Evolutionary conservation across 2,888 invertebrate species (phyloP).

Genomic region (Tricholauxania praeusta): DNA sequence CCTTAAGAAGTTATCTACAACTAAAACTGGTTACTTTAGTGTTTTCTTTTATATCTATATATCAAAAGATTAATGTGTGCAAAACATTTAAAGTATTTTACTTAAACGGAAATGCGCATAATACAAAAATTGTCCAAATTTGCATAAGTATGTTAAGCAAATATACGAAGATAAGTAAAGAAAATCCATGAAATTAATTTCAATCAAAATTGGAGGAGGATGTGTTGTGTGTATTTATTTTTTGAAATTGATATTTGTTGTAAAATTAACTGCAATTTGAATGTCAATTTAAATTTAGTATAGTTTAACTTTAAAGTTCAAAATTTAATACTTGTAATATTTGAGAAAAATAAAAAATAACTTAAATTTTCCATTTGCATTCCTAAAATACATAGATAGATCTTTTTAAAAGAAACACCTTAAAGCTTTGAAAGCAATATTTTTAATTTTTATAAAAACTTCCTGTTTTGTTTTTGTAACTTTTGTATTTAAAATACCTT

Average conservation of each 20-base stretch:
- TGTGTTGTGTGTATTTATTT: not conserved
- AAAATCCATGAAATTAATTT: conserved; percentile 18
- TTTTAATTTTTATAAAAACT: conserved; percentile 21
- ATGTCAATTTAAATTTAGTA: conserved; percentile 6
- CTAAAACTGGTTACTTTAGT: conserved; percentile 22
- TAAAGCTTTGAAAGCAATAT: conserved; percentile 34
- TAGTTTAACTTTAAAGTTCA: not conserved
- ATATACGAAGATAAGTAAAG: not conserved
- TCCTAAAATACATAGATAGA: conserved; percentile 34
- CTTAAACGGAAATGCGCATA: conserved; percentile 32
- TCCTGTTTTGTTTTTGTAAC: conserved; percentile 28
- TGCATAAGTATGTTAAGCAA: not conserved
- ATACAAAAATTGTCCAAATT: conserved; percentile 3
- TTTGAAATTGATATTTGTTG: not conserved
- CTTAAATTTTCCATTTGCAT: conserved; percentile 41
- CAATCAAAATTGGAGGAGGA: conserved; percentile 2
- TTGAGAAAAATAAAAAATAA: conserved; percentile 13
- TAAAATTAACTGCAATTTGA: conserved; percentile 8
- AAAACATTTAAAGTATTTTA: not conserved
- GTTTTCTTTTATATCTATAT: conserved; percentile 4
- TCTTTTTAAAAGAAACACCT: conserved; percentile 25
- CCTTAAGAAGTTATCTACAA: conserved; percentile 14
- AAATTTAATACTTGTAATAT: conserved; percentile 25
- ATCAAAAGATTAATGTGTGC: conserved; percentile 1
- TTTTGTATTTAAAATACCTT: conserved; percentile 44